Percentiles rank a stretch among this genome's conserved stretches.
These are phyloP conservation scores for Morbakka virulenta DNA, from an alignment of 30 jellyfish, hydroid and myxozoan genomes.

Conservation along the genomic window DNA sequence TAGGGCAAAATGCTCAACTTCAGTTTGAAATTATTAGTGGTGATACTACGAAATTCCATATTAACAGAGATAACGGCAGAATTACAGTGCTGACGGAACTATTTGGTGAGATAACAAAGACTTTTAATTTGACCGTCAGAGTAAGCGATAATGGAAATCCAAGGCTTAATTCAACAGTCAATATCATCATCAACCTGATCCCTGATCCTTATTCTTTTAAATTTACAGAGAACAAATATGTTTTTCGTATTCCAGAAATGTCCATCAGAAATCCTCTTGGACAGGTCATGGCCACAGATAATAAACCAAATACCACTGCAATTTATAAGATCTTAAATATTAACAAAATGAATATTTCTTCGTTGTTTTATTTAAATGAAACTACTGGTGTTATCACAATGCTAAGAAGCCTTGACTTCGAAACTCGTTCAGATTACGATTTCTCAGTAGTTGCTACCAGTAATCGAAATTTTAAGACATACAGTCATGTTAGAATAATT, in stretches of 20 bases:
- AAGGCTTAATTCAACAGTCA: constrained; percentile 8
- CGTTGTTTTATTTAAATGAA: constrained; percentile 10
- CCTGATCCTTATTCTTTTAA: not conserved
- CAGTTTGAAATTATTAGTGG: constrained; percentile 26
- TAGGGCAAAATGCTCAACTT: constrained; percentile 62
- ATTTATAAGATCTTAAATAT: constrained; percentile 15
- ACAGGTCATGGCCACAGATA: constrained; percentile 39
- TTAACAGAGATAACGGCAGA: constrained; percentile 59
- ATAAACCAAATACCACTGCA: constrained; percentile 37
- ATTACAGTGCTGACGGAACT: constrained; percentile 28
- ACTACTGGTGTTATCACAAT: constrained; percentile 45
- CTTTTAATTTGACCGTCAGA: constrained; percentile 30
- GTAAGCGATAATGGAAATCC: constrained; percentile 73
- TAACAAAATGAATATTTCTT: constrained; percentile 7
- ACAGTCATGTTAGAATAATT: constrained; percentile 61
- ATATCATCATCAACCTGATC: constrained; percentile 19
- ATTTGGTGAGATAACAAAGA: not conserved
- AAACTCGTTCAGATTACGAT: constrained; percentile 54
- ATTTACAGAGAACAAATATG: constrained; percentile 27
- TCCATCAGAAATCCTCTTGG: constrained; percentile 14
- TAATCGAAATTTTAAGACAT: constrained; percentile 55
- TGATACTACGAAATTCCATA: constrained; percentile 23
- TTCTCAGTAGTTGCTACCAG: constrained; percentile 71
- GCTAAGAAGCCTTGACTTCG: constrained; percentile 50
- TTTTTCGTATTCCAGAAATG: constrained; percentile 39